Evolutionary conservation across 2,888 invertebrate species (phyloP).

Genomic region (Ariolimax columbianus): DNA sequence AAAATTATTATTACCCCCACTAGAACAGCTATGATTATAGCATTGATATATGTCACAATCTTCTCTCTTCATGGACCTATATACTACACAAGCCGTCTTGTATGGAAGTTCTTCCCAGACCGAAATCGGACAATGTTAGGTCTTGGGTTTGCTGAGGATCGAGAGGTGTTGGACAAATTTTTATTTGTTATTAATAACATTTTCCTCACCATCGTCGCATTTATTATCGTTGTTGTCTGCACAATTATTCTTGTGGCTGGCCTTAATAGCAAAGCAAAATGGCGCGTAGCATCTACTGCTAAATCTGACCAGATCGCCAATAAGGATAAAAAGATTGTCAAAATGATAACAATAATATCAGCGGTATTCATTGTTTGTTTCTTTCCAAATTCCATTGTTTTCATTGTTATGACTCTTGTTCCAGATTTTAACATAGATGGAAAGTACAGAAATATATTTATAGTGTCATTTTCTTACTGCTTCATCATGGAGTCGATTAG

Average conservation of each 20-base stretch:
- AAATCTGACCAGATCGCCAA: slow-evolving; percentile 5
- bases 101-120: slow-evolving; percentile 22
- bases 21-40: neutral
- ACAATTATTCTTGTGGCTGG: slow-evolving; percentile 16
- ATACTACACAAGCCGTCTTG: slow-evolving; percentile 30
- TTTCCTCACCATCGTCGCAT: neutral
- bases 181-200: slow-evolving; percentile 18
- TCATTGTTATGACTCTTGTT: slow-evolving; percentile 6
- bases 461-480: neutral
- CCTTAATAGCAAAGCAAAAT: slow-evolving; percentile 32
- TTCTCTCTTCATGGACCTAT: slow-evolving; percentile 4
- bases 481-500: slow-evolving; percentile 28
- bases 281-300: neutral
- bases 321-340: slow-evolving; percentile 25
- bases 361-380: slow-evolving; percentile 11
- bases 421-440: slow-evolving; percentile 24
- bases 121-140: slow-evolving; percentile 13
- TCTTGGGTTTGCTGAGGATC: slow-evolving; percentile 17
- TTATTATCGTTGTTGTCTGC: slow-evolving; percentile 26
- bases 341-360: slow-evolving; percentile 27
- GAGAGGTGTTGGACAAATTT: neutral
- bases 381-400: neutral
- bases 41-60: neutral
- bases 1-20: slow-evolving; percentile 13
- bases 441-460: slow-evolving; percentile 3